These are phyloP conservation scores for Patiria pectinifera DNA, from an alignment of 53 echinoderm and acorn worm genomes.

Conservation along the genomic window DNA sequence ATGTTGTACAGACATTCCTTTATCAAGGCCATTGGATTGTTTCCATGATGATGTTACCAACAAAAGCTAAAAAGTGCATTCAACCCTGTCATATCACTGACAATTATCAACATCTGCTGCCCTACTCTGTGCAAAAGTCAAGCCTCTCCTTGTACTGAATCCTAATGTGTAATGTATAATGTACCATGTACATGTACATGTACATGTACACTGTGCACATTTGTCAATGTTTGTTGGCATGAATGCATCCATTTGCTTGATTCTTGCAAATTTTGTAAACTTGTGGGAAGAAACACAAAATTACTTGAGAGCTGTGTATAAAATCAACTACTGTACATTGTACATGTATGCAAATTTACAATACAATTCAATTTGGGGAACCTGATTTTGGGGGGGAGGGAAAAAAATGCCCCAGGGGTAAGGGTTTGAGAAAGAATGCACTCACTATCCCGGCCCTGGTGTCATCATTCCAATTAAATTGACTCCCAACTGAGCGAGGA, in stretches of 20 bases:
- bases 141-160: too few species aligned
- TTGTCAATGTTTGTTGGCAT: not conserved
- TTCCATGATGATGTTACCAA: not conserved
- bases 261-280: too few species aligned
- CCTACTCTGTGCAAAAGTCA: not conserved
- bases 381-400: too few species aligned
- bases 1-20: not conserved
- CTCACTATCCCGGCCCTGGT: not conserved
- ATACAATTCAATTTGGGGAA: not conserved
- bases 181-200: conserved; percentile 5
- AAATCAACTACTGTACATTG: not conserved
- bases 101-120: not conserved
- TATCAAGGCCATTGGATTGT: not conserved
- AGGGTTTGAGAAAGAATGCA: too few species aligned
- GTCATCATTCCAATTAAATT: not conserved
- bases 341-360: not conserved
- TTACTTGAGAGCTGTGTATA: not conserved
- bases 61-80: not conserved
- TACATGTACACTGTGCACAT: not conserved
- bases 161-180: too few species aligned
- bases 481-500: not conserved
- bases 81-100: not conserved
- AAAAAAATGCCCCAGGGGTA: not conserved
- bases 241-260: too few species aligned
- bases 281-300: not conserved